Conservation (phyloP, 2,113 vertebrate species). For the Stegostoma tigrinum region DNA sequence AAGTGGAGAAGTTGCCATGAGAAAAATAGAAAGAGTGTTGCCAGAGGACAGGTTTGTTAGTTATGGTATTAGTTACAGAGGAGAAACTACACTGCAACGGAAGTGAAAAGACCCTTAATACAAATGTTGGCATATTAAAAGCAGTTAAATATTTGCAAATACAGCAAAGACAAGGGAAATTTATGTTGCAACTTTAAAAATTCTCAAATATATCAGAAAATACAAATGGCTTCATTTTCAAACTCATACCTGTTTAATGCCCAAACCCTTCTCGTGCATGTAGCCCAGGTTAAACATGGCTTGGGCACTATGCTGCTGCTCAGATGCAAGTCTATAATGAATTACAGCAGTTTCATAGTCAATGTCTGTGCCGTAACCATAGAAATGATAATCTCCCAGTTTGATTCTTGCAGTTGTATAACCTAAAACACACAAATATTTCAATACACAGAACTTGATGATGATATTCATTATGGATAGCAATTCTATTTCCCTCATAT, state of each 20-base stretch:
- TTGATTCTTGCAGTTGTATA: slow-evolving; percentile 94
- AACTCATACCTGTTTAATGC: slow-evolving; percentile 84
- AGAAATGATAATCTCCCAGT: slow-evolving; percentile 96
- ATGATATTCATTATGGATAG: not conserved
- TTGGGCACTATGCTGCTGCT: slow-evolving; percentile 94
- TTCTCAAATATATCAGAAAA: not conserved
- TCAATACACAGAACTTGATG: not conserved
- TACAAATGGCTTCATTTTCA: not conserved
- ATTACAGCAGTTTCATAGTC: slow-evolving; percentile 95
- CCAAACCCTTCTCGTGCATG: slow-evolving; percentile 95
- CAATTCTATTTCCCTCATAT: no score
- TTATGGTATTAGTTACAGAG: not conserved
- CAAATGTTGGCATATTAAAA: not conserved
- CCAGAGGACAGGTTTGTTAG: no score
- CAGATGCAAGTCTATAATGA: slow-evolving; percentile 91
- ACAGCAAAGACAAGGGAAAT: not conserved
- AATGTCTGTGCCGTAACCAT: slow-evolving; percentile 89
- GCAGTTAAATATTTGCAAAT: not conserved
- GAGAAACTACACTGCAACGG: not conserved
- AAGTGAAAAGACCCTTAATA: not conserved
- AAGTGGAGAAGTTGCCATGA: no score
- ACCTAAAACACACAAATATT: slow-evolving; percentile 55
- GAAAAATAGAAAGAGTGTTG: no score
- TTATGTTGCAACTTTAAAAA: not conserved
- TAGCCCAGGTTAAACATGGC: slow-evolving; percentile 98